These are phyloP conservation scores for Solenodon paradoxus DNA, from an alignment of 2,113 vertebrate species.

Conservation along the genomic window DNA sequence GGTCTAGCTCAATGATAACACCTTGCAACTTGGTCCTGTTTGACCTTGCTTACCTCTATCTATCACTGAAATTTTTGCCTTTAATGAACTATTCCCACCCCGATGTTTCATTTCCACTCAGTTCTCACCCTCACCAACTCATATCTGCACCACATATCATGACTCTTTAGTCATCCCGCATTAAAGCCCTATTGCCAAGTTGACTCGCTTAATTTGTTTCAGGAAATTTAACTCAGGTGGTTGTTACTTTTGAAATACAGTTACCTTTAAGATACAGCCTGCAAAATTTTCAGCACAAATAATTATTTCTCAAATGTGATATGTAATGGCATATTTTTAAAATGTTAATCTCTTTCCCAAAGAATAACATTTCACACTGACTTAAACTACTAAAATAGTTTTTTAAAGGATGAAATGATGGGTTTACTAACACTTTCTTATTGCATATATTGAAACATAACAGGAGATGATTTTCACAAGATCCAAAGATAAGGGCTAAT, in stretches of 20 bases:
- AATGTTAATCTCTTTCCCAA: background rate
- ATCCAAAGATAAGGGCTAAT: background rate
- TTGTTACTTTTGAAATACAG: background rate
- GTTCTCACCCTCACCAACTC: background rate
- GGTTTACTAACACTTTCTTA: slow-evolving; percentile 20
- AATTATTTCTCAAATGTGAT: slow-evolving; percentile 15
- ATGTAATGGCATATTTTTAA: background rate
- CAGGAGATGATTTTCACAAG: background rate
- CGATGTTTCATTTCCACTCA: background rate
- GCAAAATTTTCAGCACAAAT: background rate
- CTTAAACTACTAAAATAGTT: background rate
- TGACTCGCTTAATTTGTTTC: background rate
- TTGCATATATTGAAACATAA: background rate
- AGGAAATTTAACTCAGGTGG: background rate
- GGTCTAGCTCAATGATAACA: background rate
- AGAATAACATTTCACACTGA: background rate
- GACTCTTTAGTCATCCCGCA: background rate
- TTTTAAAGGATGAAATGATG: slow-evolving; percentile 3
- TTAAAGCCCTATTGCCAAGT: background rate
- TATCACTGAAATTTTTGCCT: background rate
- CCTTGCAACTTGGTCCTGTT: background rate
- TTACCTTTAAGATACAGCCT: slow-evolving; percentile 12
- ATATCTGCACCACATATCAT: background rate
- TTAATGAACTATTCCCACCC: background rate
- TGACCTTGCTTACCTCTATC: background rate